Percentiles rank a stretch among this genome's conserved stretches.
These are phyloP conservation scores for Ranitomeya variabilis DNA, from an alignment of 2,113 vertebrate genomes.

Conservation along the genomic window DNA sequence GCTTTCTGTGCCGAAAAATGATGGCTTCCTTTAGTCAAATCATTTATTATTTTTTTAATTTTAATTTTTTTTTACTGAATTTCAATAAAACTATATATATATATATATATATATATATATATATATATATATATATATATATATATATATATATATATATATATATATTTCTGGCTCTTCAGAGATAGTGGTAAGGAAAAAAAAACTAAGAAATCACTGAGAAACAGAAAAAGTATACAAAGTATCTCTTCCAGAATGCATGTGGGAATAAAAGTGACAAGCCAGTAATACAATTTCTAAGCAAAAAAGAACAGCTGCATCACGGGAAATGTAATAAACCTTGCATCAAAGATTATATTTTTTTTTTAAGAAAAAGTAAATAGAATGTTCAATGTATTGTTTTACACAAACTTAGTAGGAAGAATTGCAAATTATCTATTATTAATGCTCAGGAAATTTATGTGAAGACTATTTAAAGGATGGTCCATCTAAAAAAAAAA, in stretches of 20 bases:
- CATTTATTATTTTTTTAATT: no score
- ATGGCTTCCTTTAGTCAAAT: neutral
- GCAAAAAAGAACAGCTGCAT: conserved; percentile 1
- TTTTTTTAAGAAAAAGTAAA: neutral
- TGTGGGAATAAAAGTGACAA: conserved; percentile 1
- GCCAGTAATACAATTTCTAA: neutral
- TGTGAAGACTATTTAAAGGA: neutral
- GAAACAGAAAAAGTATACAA: neutral
- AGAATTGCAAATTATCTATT: neutral
- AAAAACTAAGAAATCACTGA: neutral
- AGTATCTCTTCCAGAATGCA: neutral
- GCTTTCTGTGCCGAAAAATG: neutral
- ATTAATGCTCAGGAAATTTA: neutral
- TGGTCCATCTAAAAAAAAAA: no score
- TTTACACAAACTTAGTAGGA: neutral
- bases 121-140: no score
- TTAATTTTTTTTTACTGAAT: neutral
- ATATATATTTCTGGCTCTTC: neutral
- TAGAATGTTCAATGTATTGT: neutral
- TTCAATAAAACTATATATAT: neutral
- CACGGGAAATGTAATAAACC: neutral
- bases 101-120: no score
- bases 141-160: no score
- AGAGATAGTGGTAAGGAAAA: neutral
- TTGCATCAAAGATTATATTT: neutral